Evolutionary conservation across 2,797 vertebrate species (phyloP).

Genomic region (Erpetoichthys calabaricus): DNA sequence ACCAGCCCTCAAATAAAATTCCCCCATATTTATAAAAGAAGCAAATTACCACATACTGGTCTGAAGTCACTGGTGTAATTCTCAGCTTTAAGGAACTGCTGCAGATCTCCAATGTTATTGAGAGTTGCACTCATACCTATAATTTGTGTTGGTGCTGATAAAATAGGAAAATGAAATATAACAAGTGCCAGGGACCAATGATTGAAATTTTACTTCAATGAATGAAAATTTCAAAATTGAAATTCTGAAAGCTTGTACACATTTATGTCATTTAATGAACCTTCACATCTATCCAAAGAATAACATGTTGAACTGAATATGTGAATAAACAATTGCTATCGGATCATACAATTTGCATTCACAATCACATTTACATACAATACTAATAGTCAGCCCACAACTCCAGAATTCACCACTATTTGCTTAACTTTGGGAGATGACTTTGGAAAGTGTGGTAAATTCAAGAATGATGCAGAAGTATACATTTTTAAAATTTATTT

Average conservation of each 20-base stretch:
- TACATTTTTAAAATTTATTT: no score
- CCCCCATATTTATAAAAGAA: no score
- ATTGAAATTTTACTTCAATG: neutral
- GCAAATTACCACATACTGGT: constrained; percentile 53
- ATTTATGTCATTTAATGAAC: neutral
- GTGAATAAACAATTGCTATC: no score
- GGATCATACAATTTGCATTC: no score
- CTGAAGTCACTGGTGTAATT: constrained; percentile 76
- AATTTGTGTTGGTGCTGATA: constrained; percentile 69
- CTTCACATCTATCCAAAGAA: neutral
- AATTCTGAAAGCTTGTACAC: neutral
- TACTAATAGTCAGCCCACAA: no score
- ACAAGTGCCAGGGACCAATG: no score
- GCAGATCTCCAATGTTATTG: constrained; percentile 75
- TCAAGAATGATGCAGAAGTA: no score
- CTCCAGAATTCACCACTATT: no score
- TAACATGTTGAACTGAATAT: neutral
- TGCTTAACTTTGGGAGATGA: no score
- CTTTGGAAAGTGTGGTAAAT: no score
- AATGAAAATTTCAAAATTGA: neutral
- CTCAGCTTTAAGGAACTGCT: constrained; percentile 76
- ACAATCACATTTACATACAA: no score
- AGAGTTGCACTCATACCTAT: constrained; percentile 94
- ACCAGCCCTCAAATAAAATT: no score
- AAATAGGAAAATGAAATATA: neutral